phyloP scores from a whole-genome alignment of 37 sponge, comb jelly and placozoan genomes.

The Ianthella basta region DNA sequence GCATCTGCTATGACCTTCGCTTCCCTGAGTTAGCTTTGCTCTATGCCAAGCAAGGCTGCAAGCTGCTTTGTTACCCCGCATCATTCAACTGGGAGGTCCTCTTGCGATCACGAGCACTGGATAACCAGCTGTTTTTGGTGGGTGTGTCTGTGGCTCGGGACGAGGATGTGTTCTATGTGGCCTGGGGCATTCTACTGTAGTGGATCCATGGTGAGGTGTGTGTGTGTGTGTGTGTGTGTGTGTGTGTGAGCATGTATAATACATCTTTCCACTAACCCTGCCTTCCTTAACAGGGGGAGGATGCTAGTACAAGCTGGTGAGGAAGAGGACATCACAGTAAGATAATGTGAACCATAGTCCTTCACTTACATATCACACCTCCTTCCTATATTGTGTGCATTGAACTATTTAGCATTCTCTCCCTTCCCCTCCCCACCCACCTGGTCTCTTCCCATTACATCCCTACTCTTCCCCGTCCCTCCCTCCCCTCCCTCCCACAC shows the following conservation, averaged over 20 bases:
- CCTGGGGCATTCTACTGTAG: slow-evolving; percentile 82
- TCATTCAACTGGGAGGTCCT: slow-evolving; percentile 96
- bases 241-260: not conserved
- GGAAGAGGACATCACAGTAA: too few relatives aligned
- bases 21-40: slow-evolving; percentile 88
- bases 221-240: not conserved
- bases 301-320: slow-evolving; percentile 57
- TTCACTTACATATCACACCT: too few relatives aligned
- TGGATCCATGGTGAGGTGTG: slow-evolving; percentile 76
- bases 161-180: slow-evolving; percentile 63
- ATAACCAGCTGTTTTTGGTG: slow-evolving; percentile 62
- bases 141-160: slow-evolving; percentile 83
- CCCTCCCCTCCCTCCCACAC: not conserved
- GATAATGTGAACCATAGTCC: too few relatives aligned
- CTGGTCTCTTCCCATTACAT: too few relatives aligned
- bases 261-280: too few relatives aligned
- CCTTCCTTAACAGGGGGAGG: slow-evolving; percentile 63
- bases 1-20: slow-evolving; percentile 96
- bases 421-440: too few relatives aligned
- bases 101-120: slow-evolving; percentile 50
- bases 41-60: slow-evolving; percentile 69
- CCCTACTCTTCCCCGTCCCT: too few relatives aligned
- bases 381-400: too few relatives aligned
- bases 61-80: slow-evolving; percentile 85
- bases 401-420: too few relatives aligned